Evolutionary conservation across 2,113 vertebrate species (phyloP).

Genomic region (Neotoma lepida): DNA sequence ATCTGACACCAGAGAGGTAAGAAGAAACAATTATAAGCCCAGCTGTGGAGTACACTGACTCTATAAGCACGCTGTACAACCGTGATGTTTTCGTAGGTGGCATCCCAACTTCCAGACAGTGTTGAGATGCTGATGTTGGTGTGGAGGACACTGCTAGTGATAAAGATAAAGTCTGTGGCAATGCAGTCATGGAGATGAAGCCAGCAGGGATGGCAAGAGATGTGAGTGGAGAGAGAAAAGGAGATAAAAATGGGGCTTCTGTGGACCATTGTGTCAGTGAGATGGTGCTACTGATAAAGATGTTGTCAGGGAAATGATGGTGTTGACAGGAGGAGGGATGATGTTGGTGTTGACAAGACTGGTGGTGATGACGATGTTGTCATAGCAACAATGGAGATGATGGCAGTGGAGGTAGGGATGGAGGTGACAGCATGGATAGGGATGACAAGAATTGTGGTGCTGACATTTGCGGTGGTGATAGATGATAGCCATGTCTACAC

Average conservation of each 20-base stretch:
- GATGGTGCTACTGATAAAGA: background rate
- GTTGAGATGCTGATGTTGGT: background rate
- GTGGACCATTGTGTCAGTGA: background rate
- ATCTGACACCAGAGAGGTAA: background rate
- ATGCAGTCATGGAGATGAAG: background rate
- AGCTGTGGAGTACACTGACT: background rate
- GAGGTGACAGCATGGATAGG: background rate
- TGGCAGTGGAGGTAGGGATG: background rate
- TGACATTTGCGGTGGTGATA: rapidly evolving
- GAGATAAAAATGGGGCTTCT: too few species aligned
- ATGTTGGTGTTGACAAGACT: background rate
- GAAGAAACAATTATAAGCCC: background rate
- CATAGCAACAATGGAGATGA: background rate
- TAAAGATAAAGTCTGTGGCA: background rate
- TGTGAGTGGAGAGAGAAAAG: background rate
- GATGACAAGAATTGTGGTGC: background rate
- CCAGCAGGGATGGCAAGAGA: background rate
- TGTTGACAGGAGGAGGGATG: too few species aligned
- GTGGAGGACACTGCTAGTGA: background rate
- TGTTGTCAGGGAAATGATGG: background rate
- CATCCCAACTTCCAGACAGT: background rate
- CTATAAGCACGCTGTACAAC: rapidly evolving
- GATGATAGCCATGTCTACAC: background rate
- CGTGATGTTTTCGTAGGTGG: background rate
- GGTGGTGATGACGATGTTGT: too few species aligned